Base-by-base conservation (phyloP, 2,888 invertebrate genomes). In the Catocala fraxini region DNA sequence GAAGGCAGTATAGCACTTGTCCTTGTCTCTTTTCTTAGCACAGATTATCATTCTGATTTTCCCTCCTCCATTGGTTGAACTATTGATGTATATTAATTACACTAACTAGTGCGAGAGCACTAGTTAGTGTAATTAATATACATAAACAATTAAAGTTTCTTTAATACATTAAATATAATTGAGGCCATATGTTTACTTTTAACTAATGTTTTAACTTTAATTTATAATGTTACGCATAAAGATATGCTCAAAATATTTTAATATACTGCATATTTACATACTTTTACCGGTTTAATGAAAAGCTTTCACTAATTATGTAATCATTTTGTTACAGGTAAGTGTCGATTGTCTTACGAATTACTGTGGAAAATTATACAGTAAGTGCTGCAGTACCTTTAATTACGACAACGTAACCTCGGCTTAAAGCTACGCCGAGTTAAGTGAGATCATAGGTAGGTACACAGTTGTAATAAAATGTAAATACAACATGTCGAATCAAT, bases 281-380 rank as follows among this genome's bases (percentile, higher is more conserved):
- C 51, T 70, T 51, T 45, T 51, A 56, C 10, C n/a, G 35, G 45
- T 51, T 53, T 68, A 42, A 67, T 54, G 46, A 47, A 34, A 63
- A 58, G 58, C 70, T 69, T 76, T 77, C 71, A 64, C 70, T 75
- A 65, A 77, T 75, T 64, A 56, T 73, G 59, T 73, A 76, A 73
- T 63, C 70, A 70, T 69, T 81, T 85, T 88, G 84, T 90, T 90
- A 68, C 88, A 90, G 90, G 90, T 91, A 89, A 90, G 90, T 89
- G 70, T 79, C 72, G 53, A 65, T 71, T 59, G 48, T 45, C 56
- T 69, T 73, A 69, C n/a, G 46, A 53, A 54, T 60, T 69, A 66
- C 47, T 55, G 51, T n/a, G 49, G 61, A n/a, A 48, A 51, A 49
- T 57, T 60, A 59, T 48, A 51, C 45, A 68, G 79, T 74, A 70